Conservation (phyloP, 2,888 invertebrate genomes). For the Ectemnius cavifrons region DNA sequence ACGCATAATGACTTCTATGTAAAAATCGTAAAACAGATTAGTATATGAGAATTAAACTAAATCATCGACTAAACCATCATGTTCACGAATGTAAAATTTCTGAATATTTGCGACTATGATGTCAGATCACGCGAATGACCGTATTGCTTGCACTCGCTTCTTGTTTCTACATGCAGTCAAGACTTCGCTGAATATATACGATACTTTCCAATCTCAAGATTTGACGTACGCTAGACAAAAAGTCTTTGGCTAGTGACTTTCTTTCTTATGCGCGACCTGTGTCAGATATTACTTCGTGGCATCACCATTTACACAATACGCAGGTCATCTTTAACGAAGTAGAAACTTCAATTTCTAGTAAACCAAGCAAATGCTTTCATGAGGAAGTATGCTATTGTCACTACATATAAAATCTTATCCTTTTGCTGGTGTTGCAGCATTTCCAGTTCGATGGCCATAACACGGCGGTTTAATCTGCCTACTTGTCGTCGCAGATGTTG, state of each 20-base stretch:
- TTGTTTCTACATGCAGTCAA: too few species aligned
- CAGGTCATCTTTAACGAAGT: conserved; percentile 2
- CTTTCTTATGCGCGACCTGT: conserved; percentile 40
- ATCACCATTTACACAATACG: conserved; percentile 52
- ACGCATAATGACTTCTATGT: too few species aligned
- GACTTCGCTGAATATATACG: conserved; percentile 36
- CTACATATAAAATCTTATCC: conserved; percentile 90
- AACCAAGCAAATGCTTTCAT: conserved; percentile 93
- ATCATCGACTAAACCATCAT: too few species aligned
- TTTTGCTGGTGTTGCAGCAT: conserved; percentile 90
- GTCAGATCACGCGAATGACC: too few species aligned
- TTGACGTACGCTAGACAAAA: conserved; percentile 32
- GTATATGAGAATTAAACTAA: too few species aligned
- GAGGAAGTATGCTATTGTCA: conserved; percentile 91
- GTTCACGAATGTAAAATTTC: too few species aligned
- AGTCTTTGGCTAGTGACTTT: conserved; percentile 59
- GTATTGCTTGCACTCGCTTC: too few species aligned
- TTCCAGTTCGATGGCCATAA: conserved; percentile 92
- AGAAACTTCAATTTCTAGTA: conserved; percentile 79
- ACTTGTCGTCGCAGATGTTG: conserved; percentile 91
- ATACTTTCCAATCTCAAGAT: conserved; percentile 28
- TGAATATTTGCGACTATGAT: too few species aligned
- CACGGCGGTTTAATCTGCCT: conserved; percentile 91
- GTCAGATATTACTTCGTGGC: conserved; percentile 35
- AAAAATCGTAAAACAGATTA: too few species aligned